Evolutionary conservation across 2,113 vertebrate species (phyloP), one percentile per base, ranked within the genome.

Genomic region (Corapipo altera): DNA sequence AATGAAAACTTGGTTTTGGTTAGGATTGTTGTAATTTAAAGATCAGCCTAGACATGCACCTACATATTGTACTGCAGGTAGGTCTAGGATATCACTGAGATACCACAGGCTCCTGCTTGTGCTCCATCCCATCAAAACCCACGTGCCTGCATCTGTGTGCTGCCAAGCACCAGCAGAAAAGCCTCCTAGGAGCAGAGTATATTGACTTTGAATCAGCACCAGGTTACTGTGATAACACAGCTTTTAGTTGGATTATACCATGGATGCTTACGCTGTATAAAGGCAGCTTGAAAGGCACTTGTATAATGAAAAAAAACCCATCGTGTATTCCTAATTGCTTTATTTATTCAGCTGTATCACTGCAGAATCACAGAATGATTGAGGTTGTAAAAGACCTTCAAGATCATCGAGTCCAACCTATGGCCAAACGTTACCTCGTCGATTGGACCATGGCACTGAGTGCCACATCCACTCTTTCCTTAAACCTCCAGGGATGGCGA

Each of bases 221-320:
- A 69, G 62, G 23, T 71, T 90, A 28, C 44, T 65, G 44, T 55
- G 62, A 32, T 65, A 83, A 69, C 35, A 32, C 1, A 9, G 71
- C 24, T 90, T 82, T 48, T 65, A 83, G 66, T 11, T 41, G 62
- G 23, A 61, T 61, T 61, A 64, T 52, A 33, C 41, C 12, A 8
- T n/a, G 58, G 58, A 51, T 0, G 2, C 14, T 71, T 67, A 52
- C 0, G 1, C 33, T 79, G 15, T 35, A 20, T 24, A 79, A 69
- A 61, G 24, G 19, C 30, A 30, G 23, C 35, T 79, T 51, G 33
- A 57, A 72, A 93, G 23, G 49, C 81, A 18, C 24, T 78, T 81
- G 11, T 33, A 12, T 48, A 69, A 76, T 43, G n/a, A n/a, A 43
- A 67, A 81, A 73, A 59, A 72, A 13, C 3, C 0, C 2, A 35